Evolutionary conservation across 2,113 vertebrate genomes (phyloP), one percentile per base, ranked within the genome.

Genomic region (Montifringilla adamsi): DNA sequence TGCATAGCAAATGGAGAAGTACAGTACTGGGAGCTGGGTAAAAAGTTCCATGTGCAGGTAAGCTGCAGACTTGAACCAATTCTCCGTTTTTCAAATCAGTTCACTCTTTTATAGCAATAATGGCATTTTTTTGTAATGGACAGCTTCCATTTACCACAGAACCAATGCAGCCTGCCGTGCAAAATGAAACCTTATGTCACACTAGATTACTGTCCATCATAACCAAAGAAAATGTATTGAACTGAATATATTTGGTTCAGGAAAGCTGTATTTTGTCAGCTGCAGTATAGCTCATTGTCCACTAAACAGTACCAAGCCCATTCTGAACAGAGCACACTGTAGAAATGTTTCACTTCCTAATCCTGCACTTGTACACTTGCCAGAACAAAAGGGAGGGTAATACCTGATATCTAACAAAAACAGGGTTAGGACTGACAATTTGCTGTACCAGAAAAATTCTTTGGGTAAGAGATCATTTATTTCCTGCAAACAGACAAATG

Each of bases 201-300:
- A 26, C 92, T 94, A 90, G 88, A 93, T 96, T 96, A 96, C 93
- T 89, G 96, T 91, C 92, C 94, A 95, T 95, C 93, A 92, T 41
- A 73, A 94, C 77, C 56, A 79, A 89, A 82, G 83, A 97, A 97
- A 95, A 87, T 77, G 33, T 60, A 94, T 66, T 89, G 74, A 87
- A 91, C 70, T 74, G 87, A 90, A 70, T 91, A 81, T 49, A 86
- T 94, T 96, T 94, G 84, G 78, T 67, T 94, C 89, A 89, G 93
- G 80, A 96, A 97, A 96, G 87, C 77, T 94, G 84, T 96, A 81
- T 96, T 96, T 81, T 96, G 95, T 96, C 95, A 94, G 76, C 88
- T 94, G 89, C 67, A 76, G 64, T 93, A 93, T 59, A 97, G 83
- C 89, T 89, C 77, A 84, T 89, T 97, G 85, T 93, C 91, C 60